Conservation (phyloP, 1,140 invertebrate genomes). For the Tenebrio molitor region DNA sequence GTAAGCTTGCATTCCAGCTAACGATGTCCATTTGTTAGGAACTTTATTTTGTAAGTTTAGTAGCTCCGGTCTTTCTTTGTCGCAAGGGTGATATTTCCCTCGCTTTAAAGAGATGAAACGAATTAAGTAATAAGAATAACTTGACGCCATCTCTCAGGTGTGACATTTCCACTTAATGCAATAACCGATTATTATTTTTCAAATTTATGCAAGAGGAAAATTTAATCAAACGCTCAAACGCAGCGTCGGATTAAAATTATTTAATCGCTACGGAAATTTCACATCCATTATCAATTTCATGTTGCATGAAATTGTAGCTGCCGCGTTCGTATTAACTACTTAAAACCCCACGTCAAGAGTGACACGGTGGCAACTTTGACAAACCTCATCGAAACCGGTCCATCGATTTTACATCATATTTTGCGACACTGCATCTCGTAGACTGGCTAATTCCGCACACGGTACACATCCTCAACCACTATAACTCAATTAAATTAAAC, state of each 20-base stretch:
- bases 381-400: not conserved
- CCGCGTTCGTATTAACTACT: constrained; percentile 7
- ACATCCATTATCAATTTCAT: constrained; percentile 5
- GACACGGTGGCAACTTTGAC: constrained; percentile 2
- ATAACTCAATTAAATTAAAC: too few relatives aligned
- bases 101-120: constrained; percentile 29
- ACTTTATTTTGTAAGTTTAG: constrained; percentile 46
- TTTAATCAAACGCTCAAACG: not conserved
- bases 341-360: not conserved
- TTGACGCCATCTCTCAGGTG: constrained; percentile 14
- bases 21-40: constrained; percentile 47
- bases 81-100: constrained; percentile 31
- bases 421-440: not conserved
- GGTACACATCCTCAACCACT: too few relatives aligned
- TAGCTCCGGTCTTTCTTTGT: constrained; percentile 40
- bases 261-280: not conserved
- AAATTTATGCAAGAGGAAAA: not conserved
- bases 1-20: constrained; percentile 46
- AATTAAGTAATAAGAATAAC: constrained; percentile 38
- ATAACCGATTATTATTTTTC: not conserved
- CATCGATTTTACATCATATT: constrained; percentile 8
- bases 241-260: not conserved
- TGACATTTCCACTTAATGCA: constrained; percentile 7
- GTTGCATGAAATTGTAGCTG: constrained; percentile 7
- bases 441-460: too few relatives aligned